phyloP scores from a whole-genome alignment of 1,140 invertebrate species.

The Adelges cooleyi region DNA sequence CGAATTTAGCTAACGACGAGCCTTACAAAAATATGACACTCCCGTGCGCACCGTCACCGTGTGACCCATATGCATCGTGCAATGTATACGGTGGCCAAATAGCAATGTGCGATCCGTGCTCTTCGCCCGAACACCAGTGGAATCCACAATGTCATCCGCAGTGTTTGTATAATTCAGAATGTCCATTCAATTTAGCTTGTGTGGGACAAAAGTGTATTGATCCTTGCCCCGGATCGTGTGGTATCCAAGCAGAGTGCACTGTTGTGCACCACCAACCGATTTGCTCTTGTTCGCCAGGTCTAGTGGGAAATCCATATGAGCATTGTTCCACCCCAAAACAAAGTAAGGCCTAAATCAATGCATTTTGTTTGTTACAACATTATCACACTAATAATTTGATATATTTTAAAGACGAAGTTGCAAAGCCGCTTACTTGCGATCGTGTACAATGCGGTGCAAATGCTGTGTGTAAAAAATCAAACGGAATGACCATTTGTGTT shows the following conservation, averaged over 20 bases:
- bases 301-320: slow-evolving; percentile 70
- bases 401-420: slow-evolving; percentile 33
- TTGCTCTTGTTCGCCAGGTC: slow-evolving; percentile 56
- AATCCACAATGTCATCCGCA: slow-evolving; percentile 62
- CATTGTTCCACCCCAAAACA: slow-evolving; percentile 49
- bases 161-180: slow-evolving; percentile 64
- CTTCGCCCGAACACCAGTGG: slow-evolving; percentile 49
- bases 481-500: slow-evolving; percentile 49
- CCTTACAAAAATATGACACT: slow-evolving; percentile 47
- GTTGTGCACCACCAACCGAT: slow-evolving; percentile 64
- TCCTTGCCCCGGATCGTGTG: slow-evolving; percentile 72
- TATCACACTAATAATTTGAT: not conserved
- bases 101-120: slow-evolving; percentile 67
- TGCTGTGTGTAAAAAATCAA: slow-evolving; percentile 52
- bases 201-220: slow-evolving; percentile 60
- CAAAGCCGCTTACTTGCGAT: slow-evolving; percentile 50
- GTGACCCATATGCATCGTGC: slow-evolving; percentile 55
- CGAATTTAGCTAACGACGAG: slow-evolving; percentile 36
- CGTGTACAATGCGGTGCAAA: slow-evolving; percentile 61
- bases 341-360: slow-evolving; percentile 36
- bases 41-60: slow-evolving; percentile 63
- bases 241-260: slow-evolving; percentile 60
- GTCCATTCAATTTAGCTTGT: slow-evolving; percentile 64
- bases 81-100: slow-evolving; percentile 55
- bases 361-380: not conserved